Base-by-base conservation (phyloP, 2,888 invertebrate genomes). In the Chaetogeoica ovagalla region DNA sequence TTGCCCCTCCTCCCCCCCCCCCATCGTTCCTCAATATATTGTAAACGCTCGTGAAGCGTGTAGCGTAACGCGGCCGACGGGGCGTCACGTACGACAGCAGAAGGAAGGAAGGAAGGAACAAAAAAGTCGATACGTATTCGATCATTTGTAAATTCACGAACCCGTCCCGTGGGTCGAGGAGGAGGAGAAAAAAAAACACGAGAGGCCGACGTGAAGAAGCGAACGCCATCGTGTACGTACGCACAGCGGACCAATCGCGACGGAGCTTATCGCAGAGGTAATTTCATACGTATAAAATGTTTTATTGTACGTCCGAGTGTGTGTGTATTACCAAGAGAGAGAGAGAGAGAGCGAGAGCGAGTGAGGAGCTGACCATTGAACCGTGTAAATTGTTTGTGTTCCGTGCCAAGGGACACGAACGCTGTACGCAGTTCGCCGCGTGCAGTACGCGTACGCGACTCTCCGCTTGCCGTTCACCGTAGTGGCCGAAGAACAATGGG, bases 321-420 rank as follows among this genome's bases (percentile, higher is more conserved):
- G 62, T 37, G 48, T 63, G 48, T n/a, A 63, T 21, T 52, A 21
- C 69, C 37, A 43, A 43, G 43, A 30, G 30, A 30, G 30, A 30
- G 30, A 30, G 30, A 30, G 30, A 30, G 30, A 30, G 30, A 30
- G 30, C 1, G 30, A 30, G 2, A 7, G 21, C n/a, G 23, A 48
- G 79, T 57, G 79, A 59, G 71, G 43, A 65, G 30, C 75, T 68
- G 57, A 79, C 79, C 70, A 63, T 71, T 71, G 79, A 79, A 79
- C 79, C 79, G 70, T 79, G 70, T 79, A 71, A 71, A 79, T 70
- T 70, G 79, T 79, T 70, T 79, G 77, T 70, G 77, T 77, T 77
- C 77, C 63, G n/a, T 79, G 63, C 63, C 79, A 63, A 79, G 71
- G 70, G 79, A 79, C 79, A 57, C n/a, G n/a, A 70, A 30, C 13